Conservation (phyloP, 2,888 invertebrate genomes). For the Cerastoderma edule region DNA sequence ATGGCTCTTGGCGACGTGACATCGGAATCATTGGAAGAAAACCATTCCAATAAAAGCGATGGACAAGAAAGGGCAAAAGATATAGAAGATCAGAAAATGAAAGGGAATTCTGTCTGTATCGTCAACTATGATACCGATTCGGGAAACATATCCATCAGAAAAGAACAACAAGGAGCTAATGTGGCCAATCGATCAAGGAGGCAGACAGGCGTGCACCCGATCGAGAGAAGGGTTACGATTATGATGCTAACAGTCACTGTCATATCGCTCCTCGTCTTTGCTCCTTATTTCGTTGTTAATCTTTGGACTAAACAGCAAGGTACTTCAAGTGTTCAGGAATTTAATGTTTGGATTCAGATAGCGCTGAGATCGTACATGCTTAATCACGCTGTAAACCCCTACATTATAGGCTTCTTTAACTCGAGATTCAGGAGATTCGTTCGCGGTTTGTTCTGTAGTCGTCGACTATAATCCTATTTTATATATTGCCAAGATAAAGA, state of each 20-base stretch:
- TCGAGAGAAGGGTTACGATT: conserved; percentile 21
- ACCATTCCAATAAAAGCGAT: no score
- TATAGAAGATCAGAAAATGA: neutral
- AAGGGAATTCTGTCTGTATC: neutral
- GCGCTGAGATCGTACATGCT: conserved; percentile 31
- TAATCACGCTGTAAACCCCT: conserved; percentile 32
- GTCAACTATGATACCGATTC: no score
- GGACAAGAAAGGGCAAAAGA: no score
- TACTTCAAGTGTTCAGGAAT: neutral
- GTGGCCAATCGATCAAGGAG: no score
- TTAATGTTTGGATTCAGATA: conserved; percentile 29
- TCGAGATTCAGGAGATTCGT: conserved; percentile 29
- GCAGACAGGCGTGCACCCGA: no score
- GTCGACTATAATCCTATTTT: no score
- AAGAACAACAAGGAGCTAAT: no score
- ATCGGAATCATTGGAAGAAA: no score
- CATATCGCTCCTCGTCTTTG: conserved; percentile 17
- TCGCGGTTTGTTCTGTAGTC: neutral
- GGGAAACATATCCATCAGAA: no score
- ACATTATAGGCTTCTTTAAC: conserved; percentile 31
- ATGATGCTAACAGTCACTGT: conserved; percentile 26
- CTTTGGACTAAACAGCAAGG: neutral
- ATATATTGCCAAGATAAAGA: no score
- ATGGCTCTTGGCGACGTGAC: no score
- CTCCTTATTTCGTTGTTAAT: conserved; percentile 29